Evolutionary conservation across 2,888 invertebrate species (phyloP), one percentile per base, ranked within the genome.

Genomic region (Apeira syringaria): DNA sequence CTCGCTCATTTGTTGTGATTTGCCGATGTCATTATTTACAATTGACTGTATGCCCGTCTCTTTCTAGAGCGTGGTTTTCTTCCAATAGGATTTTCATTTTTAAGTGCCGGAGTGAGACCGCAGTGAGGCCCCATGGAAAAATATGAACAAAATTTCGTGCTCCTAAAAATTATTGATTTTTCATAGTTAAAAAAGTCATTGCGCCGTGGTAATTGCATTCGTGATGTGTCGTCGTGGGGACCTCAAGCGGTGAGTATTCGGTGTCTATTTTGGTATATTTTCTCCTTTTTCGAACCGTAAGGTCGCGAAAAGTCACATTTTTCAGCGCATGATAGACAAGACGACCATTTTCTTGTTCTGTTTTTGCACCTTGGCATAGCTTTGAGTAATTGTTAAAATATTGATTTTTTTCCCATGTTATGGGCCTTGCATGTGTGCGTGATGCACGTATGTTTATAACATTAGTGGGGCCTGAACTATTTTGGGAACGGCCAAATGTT

Each of bases 91-190:
- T 88, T 87, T 87, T 83, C 86, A 86, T 84, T 86, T 87, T 83
- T 83, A 81, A 74, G 80, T 74, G 68, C 64, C 70, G 64, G 83
- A 75, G 85, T 77, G 81, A 81, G 72, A 64, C 62, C 68, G 80
- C 74, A 68, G 74, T 43, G 49, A 52, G 75, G 75, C 72, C 76
- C 76, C 68, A 65, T 69, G 80, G 81, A 85, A 87, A 86, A 86
- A 85, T 86, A 88, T 85, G 83, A 85, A 83, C 84, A 86, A 70
- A 70, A 71, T 78, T 71, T 76, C 69, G 80, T 79, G 71, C 80
- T 80, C 79, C 79, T 82, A 85, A 86, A 88, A 86, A 80, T 80
- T 89, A 90, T 89, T 89, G 89, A 89, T 89, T 86, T 87, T 88
- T 70, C 80, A 79, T 80, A 80, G 84, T 77, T 74, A 83, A 82